Base-by-base conservation (phyloP, 1,140 invertebrate species). In the Protaetia brevitarsis region DNA sequence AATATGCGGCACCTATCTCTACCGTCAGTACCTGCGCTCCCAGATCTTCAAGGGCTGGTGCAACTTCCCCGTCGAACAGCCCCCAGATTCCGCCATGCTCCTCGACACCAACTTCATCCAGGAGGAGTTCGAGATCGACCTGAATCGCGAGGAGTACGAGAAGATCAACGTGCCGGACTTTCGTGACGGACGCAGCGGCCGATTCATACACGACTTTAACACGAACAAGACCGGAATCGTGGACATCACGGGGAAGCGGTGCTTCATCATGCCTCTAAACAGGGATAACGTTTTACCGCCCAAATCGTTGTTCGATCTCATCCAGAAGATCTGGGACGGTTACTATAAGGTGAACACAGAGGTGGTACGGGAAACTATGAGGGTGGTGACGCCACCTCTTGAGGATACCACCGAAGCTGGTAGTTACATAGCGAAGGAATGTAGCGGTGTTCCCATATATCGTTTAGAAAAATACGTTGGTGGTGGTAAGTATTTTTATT, bases 171-270 rank as follows among this genome's bases (percentile, higher is more conserved):
- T 94, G 7, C 92, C 92, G 11, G 85, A 91, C 73, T 93, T 93
- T 72, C 85, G 84, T 68, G 87, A 89, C 68, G 91, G 90, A 19
- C 84, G 87, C 28, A 84, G 85, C 27, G 92, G 92, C 23, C 83
- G 90, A 37, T 94, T 95, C 74, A 88, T 96, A 73, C 94, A 97
- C 74, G 94, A 97, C 79, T 97, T 96, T 76, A 88, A 87, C 69
- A 84, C 85, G 68, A 92, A 92, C 75, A 87, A 88, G 70, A 95
- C 92, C 65, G 91, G 89, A 69, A 96, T 97, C 68, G 87, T 96
- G 67, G 94, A 96, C 79, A 80, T 86, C 8, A 88, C 88, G 58
- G 85, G 86, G 21, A 74, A 73, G 26, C 86, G 89, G 13, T 97
- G 95, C 80, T 97, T 95, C 78, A 86, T 95, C 2, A 94, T 96